Evolutionary conservation across 1,140 invertebrate genomes (phyloP).

Genomic region (Hermatobates lingyangjiaoensis): DNA sequence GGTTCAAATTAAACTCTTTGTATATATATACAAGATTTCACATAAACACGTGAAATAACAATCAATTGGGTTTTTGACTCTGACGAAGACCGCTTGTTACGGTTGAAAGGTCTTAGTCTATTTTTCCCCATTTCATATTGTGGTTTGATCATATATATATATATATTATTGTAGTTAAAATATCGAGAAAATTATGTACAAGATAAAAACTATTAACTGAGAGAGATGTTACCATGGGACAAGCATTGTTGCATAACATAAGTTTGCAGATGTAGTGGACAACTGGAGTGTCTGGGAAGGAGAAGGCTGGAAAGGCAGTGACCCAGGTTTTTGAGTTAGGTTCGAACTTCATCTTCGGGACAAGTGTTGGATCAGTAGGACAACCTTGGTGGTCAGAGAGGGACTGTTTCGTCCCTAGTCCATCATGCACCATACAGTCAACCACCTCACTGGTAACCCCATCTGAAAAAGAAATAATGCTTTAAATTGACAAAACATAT

Average conservation of each 20-base stretch:
- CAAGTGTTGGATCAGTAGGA: slow-evolving; percentile 3
- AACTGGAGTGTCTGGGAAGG: slow-evolving; percentile 7
- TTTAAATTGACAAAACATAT: background rate
- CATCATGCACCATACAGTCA: slow-evolving; percentile 9
- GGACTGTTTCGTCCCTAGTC: slow-evolving; percentile 3
- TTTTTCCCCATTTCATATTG: no score
- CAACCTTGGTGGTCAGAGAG: slow-evolving; percentile 7
- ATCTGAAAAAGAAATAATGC: slow-evolving; percentile 2
- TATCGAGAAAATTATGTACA: background rate
- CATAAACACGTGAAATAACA: no score
- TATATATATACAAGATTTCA: no score
- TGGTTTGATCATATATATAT: no score
- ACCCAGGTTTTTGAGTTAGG: slow-evolving; percentile 3
- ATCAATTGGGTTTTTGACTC: no score
- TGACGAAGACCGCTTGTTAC: no score
- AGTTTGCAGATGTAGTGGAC: slow-evolving; percentile 10
- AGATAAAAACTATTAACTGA: background rate
- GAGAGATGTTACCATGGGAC: slow-evolving; percentile 2
- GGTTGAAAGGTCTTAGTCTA: no score
- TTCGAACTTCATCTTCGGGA: slow-evolving; percentile 1
- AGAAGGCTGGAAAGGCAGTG: slow-evolving; percentile 11
- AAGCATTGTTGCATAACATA: slow-evolving; percentile 5
- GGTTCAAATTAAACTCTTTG: no score
- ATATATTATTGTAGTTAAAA: no score
- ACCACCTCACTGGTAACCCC: slow-evolving; percentile 3